Base-by-base conservation (phyloP, 2,797 vertebrate genomes). In the Lindbergichthys nudifrons region DNA sequence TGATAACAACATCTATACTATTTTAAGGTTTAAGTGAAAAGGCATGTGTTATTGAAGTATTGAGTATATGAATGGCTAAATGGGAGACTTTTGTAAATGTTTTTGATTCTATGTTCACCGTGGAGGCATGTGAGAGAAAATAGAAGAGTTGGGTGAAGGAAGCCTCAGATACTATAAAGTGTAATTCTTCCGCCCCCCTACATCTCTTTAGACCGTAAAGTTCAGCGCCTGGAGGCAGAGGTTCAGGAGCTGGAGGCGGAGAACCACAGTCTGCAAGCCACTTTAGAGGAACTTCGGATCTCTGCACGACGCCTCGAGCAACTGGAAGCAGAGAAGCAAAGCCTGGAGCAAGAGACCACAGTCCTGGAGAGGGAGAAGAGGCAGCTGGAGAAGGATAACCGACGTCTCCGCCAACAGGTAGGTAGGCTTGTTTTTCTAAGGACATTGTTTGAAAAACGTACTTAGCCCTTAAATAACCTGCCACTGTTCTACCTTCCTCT, bases 311-410 rank as follows among this genome's bases (percentile, higher is more conserved):
- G 96, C 36, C 82, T 97, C 68, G 96, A 98, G 81, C 96, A 97
- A 73, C 77, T 97, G 80, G 97, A 98, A 84, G 90, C 92, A 63
- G 96, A 97, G 85, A 97, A 95, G 65, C 96, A 95, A 75, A 89
- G 90, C 77, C 88, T 97, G 87, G 97, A 98, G 70, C 96, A 96
- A 72, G 96, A 98, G 86, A 96, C 93, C 64, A 94, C 95, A 48
- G 92, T 94, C 48, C 85, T 97, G 73, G 96, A 98, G 88, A 97
- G 96, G 86, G 96, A 97, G 81, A 97, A 97, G 90, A 96, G 97
- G 47, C 96, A 97, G 53, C 92, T 98, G 4, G 97, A 97, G 84
- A 98, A 98, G 71, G 97, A 98, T 87, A 97, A 96, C 21, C 96
- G 97, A 75, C 93, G 97, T 47, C 96, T 98, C 53, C 93, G 95